Conservation (phyloP, 1,140 invertebrate species). For the Drosophila sproati region DNA sequence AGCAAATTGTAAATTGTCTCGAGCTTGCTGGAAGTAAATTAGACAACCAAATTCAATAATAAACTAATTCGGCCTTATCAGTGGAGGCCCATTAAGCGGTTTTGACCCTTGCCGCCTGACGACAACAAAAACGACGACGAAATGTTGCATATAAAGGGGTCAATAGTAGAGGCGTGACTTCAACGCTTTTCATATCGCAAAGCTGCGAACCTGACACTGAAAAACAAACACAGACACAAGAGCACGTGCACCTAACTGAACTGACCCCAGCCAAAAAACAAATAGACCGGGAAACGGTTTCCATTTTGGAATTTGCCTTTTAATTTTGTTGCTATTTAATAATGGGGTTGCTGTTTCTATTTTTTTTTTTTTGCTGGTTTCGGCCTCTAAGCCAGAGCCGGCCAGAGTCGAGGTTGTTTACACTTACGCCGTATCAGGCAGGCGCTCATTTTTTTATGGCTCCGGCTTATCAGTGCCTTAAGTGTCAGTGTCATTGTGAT, state of each 20-base stretch:
- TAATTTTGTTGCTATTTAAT: background rate
- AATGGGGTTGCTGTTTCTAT: background rate
- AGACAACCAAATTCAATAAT: slow-evolving; percentile 76
- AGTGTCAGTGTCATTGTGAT: slow-evolving; percentile 57
- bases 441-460: slow-evolving; percentile 53
- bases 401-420: slow-evolving; percentile 66
- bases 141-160: slow-evolving; percentile 57
- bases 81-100: slow-evolving; percentile 48
- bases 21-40: slow-evolving; percentile 28
- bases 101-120: slow-evolving; percentile 60
- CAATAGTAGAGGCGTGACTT: slow-evolving; percentile 36
- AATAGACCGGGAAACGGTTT: too few species aligned
- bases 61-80: slow-evolving; percentile 54
- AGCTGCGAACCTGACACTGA: slow-evolving; percentile 71
- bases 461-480: slow-evolving; percentile 58
- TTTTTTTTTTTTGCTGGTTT: slow-evolving; percentile 14
- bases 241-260: slow-evolving; percentile 56
- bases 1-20: slow-evolving; percentile 42
- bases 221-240: slow-evolving; percentile 22
- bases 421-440: slow-evolving; percentile 54
- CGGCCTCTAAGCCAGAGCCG: slow-evolving; percentile 34
- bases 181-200: slow-evolving; percentile 32
- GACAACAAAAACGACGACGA: slow-evolving; percentile 8
- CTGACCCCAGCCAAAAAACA: slow-evolving; percentile 50
- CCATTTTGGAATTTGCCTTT: too few species aligned